Evolutionary conservation across 2,797 vertebrate species (phyloP).

Genomic region (Holocentrus rufus): DNA sequence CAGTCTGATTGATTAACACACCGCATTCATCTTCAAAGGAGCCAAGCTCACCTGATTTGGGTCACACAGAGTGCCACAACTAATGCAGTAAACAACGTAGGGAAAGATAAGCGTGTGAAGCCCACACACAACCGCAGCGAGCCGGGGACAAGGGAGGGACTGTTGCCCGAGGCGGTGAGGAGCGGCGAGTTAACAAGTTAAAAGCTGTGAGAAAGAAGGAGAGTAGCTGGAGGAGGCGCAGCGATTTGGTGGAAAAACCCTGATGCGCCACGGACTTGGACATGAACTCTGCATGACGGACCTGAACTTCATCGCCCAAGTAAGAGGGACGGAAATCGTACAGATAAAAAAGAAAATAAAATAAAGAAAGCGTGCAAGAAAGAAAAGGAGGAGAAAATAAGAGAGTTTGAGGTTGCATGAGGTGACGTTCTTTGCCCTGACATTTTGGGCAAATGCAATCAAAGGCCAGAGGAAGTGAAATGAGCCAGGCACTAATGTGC

Average conservation of each 20-base stretch:
- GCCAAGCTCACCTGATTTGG: constrained; percentile 29
- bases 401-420: constrained; percentile 24
- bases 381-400: constrained; percentile 20
- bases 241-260: constrained; percentile 27
- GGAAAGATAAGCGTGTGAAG: constrained; percentile 48
- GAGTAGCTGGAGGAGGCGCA: constrained; percentile 21
- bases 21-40: constrained; percentile 63
- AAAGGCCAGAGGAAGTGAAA: constrained; percentile 66
- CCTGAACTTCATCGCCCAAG: constrained; percentile 3
- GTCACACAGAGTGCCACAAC: constrained; percentile 53
- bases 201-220: constrained; percentile 52
- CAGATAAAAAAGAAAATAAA: constrained; percentile 11
- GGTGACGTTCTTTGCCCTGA: constrained; percentile 60
- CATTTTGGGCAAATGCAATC: constrained; percentile 68
- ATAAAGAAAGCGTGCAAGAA: no score
- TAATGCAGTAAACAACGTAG: constrained; percentile 61
- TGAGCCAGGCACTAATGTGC: constrained; percentile 44
- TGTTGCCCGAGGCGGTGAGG: constrained; percentile 36
- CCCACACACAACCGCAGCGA: background rate
- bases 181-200: constrained; percentile 52
- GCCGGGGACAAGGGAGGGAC: constrained; percentile 35
- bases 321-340: constrained; percentile 15
- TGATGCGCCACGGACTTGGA: background rate
- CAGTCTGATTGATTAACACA: constrained; percentile 64
- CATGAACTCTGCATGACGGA: constrained; percentile 23